Evolutionary conservation across 2,888 invertebrate genomes (phyloP).

Genomic region (Troides oblongomaculatus): DNA sequence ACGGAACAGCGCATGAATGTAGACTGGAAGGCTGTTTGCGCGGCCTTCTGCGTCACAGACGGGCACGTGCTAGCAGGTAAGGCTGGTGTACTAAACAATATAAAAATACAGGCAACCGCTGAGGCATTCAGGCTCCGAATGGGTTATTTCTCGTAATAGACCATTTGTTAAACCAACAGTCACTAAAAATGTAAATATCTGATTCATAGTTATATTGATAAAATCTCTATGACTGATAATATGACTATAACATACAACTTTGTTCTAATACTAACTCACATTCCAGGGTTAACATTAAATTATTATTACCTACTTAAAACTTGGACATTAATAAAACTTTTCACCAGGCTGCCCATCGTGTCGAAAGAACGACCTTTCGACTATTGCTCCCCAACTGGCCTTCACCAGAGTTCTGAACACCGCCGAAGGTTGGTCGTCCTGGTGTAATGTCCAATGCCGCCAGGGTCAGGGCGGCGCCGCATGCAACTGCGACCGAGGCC

Average conservation of each 20-base stretch:
- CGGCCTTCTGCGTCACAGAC: constrained; percentile 70
- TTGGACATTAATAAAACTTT: neutral
- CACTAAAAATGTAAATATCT: no score
- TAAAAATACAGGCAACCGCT: neutral
- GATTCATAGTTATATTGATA: no score
- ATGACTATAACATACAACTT: no score
- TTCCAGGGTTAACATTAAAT: no score
- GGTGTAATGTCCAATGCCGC: constrained; percentile 83
- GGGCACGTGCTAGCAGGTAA: constrained; percentile 60
- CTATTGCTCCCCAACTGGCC: constrained; percentile 28
- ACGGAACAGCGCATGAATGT: constrained; percentile 36
- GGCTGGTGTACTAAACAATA: constrained; percentile 12
- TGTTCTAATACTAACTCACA: no score
- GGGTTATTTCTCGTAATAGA: neutral
- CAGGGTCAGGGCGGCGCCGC: constrained; percentile 87
- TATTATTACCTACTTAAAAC: no score
- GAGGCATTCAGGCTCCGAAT: neutral
- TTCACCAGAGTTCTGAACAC: constrained; percentile 47
- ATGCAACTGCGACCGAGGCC: constrained; percentile 86
- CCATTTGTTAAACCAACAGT: neutral
- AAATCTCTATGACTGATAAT: no score
- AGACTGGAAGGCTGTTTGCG: constrained; percentile 74
- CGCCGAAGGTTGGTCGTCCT: constrained; percentile 79
- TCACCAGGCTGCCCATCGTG: constrained; percentile 66
- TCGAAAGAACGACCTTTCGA: constrained; percentile 33